These are phyloP conservation scores for Coturnix japonica DNA, from an alignment of 2,113 vertebrate genomes.

Conservation along the genomic window DNA sequence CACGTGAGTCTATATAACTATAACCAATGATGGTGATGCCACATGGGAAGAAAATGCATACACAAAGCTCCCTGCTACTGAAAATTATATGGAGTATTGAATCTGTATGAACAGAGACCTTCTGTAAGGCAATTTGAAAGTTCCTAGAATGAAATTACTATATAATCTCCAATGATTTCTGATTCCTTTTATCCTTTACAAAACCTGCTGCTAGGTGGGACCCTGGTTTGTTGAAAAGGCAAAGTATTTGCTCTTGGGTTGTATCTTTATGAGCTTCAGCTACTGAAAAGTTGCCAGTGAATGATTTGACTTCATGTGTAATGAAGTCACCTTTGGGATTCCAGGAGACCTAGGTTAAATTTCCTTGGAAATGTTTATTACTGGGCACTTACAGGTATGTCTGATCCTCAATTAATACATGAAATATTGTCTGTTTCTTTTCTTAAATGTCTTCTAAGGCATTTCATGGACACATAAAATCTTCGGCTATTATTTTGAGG, in stretches of 20 bases:
- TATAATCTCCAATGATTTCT: neutral
- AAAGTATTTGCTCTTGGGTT: conserved; percentile 13
- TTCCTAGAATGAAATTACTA: conserved; percentile 39
- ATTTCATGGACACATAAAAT: conserved; percentile 80
- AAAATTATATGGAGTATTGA: conserved; percentile 49
- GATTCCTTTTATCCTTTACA: neutral
- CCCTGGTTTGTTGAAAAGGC: neutral
- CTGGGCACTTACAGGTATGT: conserved; percentile 64
- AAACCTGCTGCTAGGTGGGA: neutral
- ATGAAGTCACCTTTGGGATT: conserved; percentile 82
- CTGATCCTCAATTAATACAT: conserved; percentile 80
- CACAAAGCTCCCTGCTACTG: conserved; percentile 47
- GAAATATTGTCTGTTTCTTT: conserved; percentile 80
- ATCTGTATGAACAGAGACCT: conserved; percentile 36
- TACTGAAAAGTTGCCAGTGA: conserved; percentile 32
- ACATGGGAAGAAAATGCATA: conserved; percentile 50
- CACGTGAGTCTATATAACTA: conserved; percentile 17
- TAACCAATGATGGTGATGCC: conserved; percentile 29
- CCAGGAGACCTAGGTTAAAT: conserved; percentile 75
- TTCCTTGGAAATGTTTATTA: conserved; percentile 80
- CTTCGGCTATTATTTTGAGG: conserved; percentile 81
- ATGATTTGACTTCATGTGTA: conserved; percentile 68
- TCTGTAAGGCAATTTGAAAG: conserved; percentile 55
- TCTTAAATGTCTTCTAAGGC: conserved; percentile 78
- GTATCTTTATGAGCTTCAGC: conserved; percentile 24